These are phyloP conservation scores for Platichthys stellatus DNA, from an alignment of 2,113 vertebrate genomes.

Conservation along the genomic window DNA sequence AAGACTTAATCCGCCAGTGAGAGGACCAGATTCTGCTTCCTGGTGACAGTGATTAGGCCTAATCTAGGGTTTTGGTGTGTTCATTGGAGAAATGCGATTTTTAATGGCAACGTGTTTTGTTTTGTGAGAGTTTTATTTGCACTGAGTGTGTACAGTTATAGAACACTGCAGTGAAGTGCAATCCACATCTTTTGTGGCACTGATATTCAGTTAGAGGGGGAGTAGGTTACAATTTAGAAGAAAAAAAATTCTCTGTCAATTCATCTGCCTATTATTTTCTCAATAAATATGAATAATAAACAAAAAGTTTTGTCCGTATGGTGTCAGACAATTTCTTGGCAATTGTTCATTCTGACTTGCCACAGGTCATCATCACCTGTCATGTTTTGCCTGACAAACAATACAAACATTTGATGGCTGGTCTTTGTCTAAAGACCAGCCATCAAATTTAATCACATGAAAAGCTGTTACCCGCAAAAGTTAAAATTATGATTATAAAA, in stretches of 20 bases:
- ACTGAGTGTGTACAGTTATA: conserved; percentile 30
- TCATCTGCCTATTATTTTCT: neutral
- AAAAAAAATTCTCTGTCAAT: neutral
- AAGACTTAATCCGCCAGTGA: conserved; percentile 85
- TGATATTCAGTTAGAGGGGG: conserved; percentile 26
- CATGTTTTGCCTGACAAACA: too few species aligned
- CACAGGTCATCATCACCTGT: neutral
- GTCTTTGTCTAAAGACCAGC: too few species aligned
- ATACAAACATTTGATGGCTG: too few species aligned
- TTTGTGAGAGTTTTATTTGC: conserved; percentile 65
- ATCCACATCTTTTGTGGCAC: conserved; percentile 23
- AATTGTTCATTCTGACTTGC: neutral
- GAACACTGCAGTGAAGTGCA: conserved; percentile 45
- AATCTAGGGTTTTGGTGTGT: conserved; percentile 81
- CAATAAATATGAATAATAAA: neutral
- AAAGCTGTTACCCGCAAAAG: neutral
- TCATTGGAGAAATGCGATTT: conserved; percentile 79
- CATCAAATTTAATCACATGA: neutral
- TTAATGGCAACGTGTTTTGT: conserved; percentile 70
- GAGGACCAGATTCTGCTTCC: conserved; percentile 80
- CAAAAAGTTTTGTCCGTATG: too few species aligned
- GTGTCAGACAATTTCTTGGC: neutral
- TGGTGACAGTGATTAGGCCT: conserved; percentile 84
- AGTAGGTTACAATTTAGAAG: neutral
- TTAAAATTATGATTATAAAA: too few species aligned